Percentiles rank a stretch among this genome's conserved stretches.
These are phyloP conservation scores for Girardinus metallicus DNA, from an alignment of 2,797 vertebrate genomes.

Conservation along the genomic window DNA sequence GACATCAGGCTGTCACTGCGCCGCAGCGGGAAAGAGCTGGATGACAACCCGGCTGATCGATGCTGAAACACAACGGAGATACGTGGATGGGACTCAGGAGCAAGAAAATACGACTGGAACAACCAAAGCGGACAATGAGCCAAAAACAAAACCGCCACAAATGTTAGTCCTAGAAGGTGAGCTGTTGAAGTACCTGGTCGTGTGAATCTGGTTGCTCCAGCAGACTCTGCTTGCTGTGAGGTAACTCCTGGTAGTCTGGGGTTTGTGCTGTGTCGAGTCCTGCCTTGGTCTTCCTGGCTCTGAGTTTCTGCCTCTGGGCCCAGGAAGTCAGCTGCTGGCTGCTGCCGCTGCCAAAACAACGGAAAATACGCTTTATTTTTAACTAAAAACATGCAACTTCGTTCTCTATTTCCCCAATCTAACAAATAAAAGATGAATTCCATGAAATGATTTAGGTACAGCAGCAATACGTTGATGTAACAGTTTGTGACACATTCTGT, in stretches of 20 bases:
- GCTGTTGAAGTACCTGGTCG: constrained; percentile 57
- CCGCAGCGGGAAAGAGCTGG: constrained; percentile 82
- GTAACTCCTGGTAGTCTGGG: constrained; percentile 42
- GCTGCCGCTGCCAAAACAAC: constrained; percentile 38
- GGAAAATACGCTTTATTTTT: not conserved
- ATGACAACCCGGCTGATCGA: constrained; percentile 63
- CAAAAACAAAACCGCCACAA: not conserved
- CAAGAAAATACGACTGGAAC: constrained; percentile 2
- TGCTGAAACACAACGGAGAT: constrained; percentile 75
- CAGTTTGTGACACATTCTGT: not conserved
- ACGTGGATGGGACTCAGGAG: constrained; percentile 29
- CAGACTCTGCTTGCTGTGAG: constrained; percentile 27
- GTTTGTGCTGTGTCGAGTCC: constrained; percentile 40
- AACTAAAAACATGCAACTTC: not conserved
- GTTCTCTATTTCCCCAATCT: not conserved
- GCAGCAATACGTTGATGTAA: not conserved
- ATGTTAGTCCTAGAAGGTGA: not conserved
- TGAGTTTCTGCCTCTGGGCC: constrained; percentile 90
- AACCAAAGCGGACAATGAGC: constrained; percentile 18
- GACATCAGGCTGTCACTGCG: constrained; percentile 86
- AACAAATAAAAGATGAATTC: not conserved
- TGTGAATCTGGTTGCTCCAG: constrained; percentile 57
- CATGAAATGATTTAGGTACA: not conserved
- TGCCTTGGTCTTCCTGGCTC: constrained; percentile 78
- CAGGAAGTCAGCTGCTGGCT: constrained; percentile 92